These are phyloP conservation scores for Cyprinodon diabolis DNA, from an alignment of 2,797 vertebrate genomes.

Conservation along the genomic window DNA sequence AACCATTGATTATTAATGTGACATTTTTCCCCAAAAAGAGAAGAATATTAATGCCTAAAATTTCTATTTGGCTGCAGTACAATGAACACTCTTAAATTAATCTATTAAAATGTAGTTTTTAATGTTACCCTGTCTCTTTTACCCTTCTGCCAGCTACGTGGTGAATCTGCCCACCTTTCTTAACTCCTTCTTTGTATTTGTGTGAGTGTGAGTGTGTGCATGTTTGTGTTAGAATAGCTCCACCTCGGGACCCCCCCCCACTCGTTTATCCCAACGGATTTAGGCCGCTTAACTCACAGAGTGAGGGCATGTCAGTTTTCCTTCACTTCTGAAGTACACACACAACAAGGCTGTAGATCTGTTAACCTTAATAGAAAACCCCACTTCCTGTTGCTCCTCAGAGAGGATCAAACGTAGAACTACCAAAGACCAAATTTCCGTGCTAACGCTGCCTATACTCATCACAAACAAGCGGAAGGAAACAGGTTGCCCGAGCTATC, in stretches of 20 bases:
- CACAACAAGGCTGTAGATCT: conserved; percentile 61
- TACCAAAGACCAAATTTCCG: conserved; percentile 80
- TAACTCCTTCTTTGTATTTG: conserved; percentile 39
- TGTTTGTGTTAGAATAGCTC: conserved; percentile 72
- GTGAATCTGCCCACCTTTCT: conserved; percentile 55
- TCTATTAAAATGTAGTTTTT: neutral
- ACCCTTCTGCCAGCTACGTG: conserved; percentile 52
- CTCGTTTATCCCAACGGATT: conserved; percentile 76
- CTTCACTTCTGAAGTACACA: conserved; percentile 66
- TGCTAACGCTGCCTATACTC: conserved; percentile 82
- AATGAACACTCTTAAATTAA: conserved; percentile 6
- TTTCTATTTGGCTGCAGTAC: neutral
- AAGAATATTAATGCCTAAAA: conserved; percentile 3
- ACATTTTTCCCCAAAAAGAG: neutral
- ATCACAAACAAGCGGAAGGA: conserved; percentile 78
- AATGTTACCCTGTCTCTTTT: conserved; percentile 53
- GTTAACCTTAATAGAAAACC: conserved; percentile 15
- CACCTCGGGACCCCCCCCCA: conserved; percentile 68
- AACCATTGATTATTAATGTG: neutral
- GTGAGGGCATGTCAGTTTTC: conserved; percentile 69
- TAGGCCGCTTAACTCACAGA: conserved; percentile 76
- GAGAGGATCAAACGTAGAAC: conserved; percentile 58
- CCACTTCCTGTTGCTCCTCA: conserved; percentile 41
- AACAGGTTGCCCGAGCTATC: conserved; percentile 51
- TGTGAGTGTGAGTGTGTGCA: conserved; percentile 20